Conservation (phyloP, 1,140 invertebrate species). For the Heliothis subflexa region DNA sequence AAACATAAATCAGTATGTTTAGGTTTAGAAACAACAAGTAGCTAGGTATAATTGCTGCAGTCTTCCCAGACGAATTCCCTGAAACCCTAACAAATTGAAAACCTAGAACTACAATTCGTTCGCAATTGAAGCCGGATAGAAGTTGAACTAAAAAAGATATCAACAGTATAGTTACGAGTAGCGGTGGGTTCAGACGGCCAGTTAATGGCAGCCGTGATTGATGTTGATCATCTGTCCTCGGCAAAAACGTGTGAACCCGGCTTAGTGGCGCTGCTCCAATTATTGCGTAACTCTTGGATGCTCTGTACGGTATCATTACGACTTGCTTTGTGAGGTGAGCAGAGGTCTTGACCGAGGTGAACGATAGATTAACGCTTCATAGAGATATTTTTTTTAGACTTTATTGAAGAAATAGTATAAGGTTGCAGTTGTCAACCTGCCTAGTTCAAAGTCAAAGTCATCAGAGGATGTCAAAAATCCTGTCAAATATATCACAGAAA, state of each 20-base stretch:
- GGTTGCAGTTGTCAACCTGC: not conserved
- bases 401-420: not conserved
- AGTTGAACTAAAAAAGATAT: conserved; percentile 44
- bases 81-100: not conserved
- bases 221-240: conserved; percentile 45
- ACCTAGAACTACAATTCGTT: not conserved
- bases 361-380: not conserved
- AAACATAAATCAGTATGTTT: too few relatives aligned
- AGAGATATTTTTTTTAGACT: not conserved
- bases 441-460: too few relatives aligned
- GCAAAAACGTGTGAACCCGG: conserved; percentile 52
- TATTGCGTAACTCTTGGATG: conserved; percentile 49
- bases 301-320: conserved; percentile 41
- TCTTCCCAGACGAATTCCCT: too few relatives aligned
- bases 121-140: not conserved
- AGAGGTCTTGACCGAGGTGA: conserved; percentile 19
- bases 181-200: conserved; percentile 42
- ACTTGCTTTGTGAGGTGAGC: conserved; percentile 29
- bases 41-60: too few relatives aligned
- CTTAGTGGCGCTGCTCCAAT: conserved; percentile 50
- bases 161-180: conserved; percentile 40
- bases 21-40: too few relatives aligned
- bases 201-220: conserved; percentile 49
- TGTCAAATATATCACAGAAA: too few relatives aligned
- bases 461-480: too few relatives aligned